Evolutionary conservation across 2,888 invertebrate genomes (phyloP).

Genomic region (Drosophila barbarae): DNA sequence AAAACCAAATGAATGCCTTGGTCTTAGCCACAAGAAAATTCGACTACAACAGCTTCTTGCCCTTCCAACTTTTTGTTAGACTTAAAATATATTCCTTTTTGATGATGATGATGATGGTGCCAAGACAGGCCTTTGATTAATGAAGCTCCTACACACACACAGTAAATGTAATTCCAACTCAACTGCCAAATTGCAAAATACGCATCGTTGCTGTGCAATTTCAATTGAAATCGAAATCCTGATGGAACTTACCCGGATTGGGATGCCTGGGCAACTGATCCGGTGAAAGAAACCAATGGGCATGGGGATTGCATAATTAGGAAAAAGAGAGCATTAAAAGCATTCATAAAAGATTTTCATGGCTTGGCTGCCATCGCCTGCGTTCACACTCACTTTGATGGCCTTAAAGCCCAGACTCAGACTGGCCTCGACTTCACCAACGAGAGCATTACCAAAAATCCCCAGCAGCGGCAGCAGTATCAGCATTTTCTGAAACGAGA

Average conservation of each 20-base stretch:
- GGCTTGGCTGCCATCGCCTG: constrained; percentile 24
- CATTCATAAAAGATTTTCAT: constrained; percentile 50
- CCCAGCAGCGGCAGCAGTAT: constrained; percentile 78
- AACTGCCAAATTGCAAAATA: constrained; percentile 43
- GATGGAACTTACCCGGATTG: constrained; percentile 67
- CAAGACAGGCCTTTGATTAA: constrained; percentile 61
- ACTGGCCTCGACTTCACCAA: constrained; percentile 76
- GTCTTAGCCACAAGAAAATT: constrained; percentile 34
- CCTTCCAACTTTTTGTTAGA: not conserved
- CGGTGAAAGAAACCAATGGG: not conserved
- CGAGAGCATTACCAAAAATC: constrained; percentile 78
- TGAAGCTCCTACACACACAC: constrained; percentile 53
- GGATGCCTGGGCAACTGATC: constrained; percentile 64
- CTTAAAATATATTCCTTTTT: constrained; percentile 9
- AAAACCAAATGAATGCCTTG: constrained; percentile 50
- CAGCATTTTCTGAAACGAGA: constrained; percentile 78
- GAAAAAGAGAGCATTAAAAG: constrained; percentile 41
- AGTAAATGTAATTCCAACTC: constrained; percentile 58
- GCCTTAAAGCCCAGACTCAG: constrained; percentile 77
- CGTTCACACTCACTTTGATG: constrained; percentile 74
- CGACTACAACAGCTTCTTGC: not conserved
- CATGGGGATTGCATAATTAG: constrained; percentile 44
- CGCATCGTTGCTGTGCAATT: constrained; percentile 9
- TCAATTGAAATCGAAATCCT: constrained; percentile 14
- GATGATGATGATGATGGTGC: constrained; percentile 5